phyloP scores from a whole-genome alignment of 2,113 vertebrate species.

The Merops nubicus region DNA sequence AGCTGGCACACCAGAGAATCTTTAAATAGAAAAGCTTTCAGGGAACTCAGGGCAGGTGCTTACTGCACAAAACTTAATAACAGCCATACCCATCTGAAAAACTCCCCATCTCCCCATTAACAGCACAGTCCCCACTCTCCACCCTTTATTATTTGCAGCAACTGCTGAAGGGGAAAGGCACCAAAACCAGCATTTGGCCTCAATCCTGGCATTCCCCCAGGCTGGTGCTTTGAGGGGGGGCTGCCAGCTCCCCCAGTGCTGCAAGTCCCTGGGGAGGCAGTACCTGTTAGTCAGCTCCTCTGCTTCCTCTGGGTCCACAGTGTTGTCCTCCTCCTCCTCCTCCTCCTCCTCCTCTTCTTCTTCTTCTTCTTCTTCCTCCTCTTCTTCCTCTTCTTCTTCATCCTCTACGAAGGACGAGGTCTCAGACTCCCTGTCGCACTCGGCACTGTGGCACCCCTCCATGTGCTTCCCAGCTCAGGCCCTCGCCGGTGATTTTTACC shows the following conservation, averaged over 20 bases:
- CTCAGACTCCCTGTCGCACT: conserved; percentile 72
- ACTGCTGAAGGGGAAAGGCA: not conserved
- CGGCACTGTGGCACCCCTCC: conserved; percentile 52
- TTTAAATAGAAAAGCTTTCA: conserved; percentile 65
- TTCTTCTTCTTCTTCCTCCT: not conserved
- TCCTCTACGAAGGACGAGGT: conserved; percentile 72
- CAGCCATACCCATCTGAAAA: not conserved
- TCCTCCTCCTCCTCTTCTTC: not conserved
- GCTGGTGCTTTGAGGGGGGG: not conserved
- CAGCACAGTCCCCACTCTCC: too few species aligned
- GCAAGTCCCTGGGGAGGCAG: not conserved
- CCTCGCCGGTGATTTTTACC: conserved; percentile 50
- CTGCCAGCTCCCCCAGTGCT: not conserved
- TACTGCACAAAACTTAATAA: conserved; percentile 18
- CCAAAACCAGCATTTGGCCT: not conserved
- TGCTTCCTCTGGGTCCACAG: conserved; percentile 76
- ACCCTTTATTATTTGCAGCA: not conserved
- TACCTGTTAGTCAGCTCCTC: conserved; percentile 87
- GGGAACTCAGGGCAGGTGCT: not conserved
- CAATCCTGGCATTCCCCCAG: not conserved
- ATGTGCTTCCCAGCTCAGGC: conserved; percentile 50
- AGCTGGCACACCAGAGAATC: conserved; percentile 40
- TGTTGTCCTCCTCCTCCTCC: not conserved
- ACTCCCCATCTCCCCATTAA: not conserved
- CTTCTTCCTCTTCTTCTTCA: conserved; percentile 40